Conservation (phyloP, 30 jellyfish, hydroid and myxozoan genomes). For the Calvadosia cruxmelitensis region DNA sequence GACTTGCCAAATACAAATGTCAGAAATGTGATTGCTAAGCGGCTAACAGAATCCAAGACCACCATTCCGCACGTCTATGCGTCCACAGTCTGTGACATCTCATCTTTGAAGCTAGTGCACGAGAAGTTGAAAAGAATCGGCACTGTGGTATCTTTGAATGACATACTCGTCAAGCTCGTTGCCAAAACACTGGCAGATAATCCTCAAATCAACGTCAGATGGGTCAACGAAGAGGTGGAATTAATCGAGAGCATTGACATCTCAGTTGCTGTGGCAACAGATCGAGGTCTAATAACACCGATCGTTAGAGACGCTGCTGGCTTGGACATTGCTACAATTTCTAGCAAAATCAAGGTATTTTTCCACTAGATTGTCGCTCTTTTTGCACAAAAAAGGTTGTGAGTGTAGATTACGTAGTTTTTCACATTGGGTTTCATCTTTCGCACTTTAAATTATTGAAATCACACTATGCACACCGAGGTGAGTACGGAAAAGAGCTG, state of each 20-base stretch:
- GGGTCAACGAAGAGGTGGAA: conserved; percentile 2
- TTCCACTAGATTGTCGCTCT: too few relatives aligned
- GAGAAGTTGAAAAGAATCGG: neutral
- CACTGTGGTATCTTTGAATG: neutral
- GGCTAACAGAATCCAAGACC: conserved; percentile 18
- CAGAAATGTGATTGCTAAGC: conserved; percentile 5
- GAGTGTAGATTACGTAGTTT: too few relatives aligned
- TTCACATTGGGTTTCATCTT: too few relatives aligned
- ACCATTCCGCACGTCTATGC: conserved; percentile 40
- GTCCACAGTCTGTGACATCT: conserved; percentile 21
- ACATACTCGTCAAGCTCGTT: conserved; percentile 3
- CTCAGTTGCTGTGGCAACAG: conserved; percentile 9
- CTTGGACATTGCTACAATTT: neutral
- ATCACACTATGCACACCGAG: too few relatives aligned
- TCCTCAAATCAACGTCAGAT: conserved; percentile 2
- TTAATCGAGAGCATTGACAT: neutral
- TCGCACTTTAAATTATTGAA: too few relatives aligned
- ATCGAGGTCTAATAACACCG: conserved; percentile 6
- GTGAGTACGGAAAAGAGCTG: too few relatives aligned
- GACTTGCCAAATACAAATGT: conserved; percentile 8
- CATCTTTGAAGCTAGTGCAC: neutral
- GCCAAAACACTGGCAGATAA: neutral
- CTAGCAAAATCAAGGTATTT: neutral
- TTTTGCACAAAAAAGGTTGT: too few relatives aligned
- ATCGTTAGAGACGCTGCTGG: neutral